A percentile compares a stretch with the other conserved stretches of the same genome.
These are phyloP conservation scores for Drosophila flavopinicola DNA, from an alignment of 2,888 invertebrate genomes.

Conservation along the genomic window DNA sequence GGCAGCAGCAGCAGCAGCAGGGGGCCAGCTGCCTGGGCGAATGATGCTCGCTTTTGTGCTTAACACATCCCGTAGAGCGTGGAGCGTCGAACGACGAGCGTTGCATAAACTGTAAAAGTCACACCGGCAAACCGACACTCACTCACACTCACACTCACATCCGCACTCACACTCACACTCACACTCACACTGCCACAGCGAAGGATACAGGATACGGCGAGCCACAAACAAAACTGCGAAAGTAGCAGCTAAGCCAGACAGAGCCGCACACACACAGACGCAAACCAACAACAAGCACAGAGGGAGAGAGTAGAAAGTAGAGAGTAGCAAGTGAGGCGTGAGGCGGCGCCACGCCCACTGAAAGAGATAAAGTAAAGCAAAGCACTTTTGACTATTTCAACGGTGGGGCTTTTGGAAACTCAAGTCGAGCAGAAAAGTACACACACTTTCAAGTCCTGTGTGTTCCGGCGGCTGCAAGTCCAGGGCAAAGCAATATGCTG, in stretches of 20 bases:
- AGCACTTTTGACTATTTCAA: constrained; percentile 78
- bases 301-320: background rate
- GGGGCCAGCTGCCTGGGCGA: background rate
- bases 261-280: constrained; percentile 56
- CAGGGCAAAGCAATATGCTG: constrained; percentile 74
- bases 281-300: constrained; percentile 3
- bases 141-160: constrained; percentile 21
- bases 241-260: constrained; percentile 77
- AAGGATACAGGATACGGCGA: constrained; percentile 71
- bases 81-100: constrained; percentile 29
- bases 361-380: constrained; percentile 72
- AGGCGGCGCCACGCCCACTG: constrained; percentile 52
- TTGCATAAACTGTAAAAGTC: constrained; percentile 76
- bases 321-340: constrained; percentile 2
- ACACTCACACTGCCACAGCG: constrained; percentile 1
- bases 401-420: constrained; percentile 70
- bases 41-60: constrained; percentile 58
- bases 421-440: constrained; percentile 79
- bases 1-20: background rate
- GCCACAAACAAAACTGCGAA: constrained; percentile 76
- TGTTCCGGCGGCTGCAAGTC: constrained; percentile 33
- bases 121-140: constrained; percentile 66
- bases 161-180: background rate
- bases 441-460: constrained; percentile 66
- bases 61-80: constrained; percentile 57